Evolutionary conservation across 2,797 vertebrate species (phyloP).

Genomic region (Arctocebus calabarensis): DNA sequence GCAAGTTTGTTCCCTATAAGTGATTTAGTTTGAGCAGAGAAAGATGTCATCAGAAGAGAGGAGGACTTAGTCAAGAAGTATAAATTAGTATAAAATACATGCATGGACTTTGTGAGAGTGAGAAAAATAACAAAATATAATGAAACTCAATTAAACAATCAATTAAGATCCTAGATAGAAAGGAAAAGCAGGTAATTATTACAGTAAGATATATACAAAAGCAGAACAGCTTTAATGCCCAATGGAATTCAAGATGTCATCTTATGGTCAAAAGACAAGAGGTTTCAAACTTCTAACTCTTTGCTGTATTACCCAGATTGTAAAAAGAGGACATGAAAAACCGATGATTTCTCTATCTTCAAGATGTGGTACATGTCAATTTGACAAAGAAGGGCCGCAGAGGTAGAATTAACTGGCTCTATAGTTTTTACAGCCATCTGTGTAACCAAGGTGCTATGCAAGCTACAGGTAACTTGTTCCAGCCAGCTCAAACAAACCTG

Average conservation of each 20-base stretch:
- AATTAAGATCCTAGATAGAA: constrained; percentile 46
- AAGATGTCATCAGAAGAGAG: background rate
- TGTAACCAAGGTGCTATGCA: background rate
- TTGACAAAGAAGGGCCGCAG: constrained; percentile 31
- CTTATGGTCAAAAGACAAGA: background rate
- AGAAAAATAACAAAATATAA: constrained; percentile 63
- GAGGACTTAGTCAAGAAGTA: constrained; percentile 38
- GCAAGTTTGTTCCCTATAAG: background rate
- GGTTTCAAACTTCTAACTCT: background rate
- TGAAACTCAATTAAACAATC: constrained; percentile 60
- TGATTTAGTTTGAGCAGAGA: constrained; percentile 48
- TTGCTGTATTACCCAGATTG: background rate
- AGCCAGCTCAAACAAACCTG: constrained; percentile 5
- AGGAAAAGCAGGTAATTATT: constrained; percentile 33
- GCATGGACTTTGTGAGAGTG: background rate
- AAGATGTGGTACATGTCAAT: background rate
- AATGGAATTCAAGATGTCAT: background rate
- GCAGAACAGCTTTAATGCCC: constrained; percentile 20
- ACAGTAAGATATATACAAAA: background rate
- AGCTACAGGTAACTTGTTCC: background rate
- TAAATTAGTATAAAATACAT: constrained; percentile 32
- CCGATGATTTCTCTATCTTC: constrained; percentile 5
- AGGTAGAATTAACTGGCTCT: constrained; percentile 54
- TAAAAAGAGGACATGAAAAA: constrained; percentile 39
- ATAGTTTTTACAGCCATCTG: constrained; percentile 32